A percentile compares a stretch with the other conserved stretches of the same genome.
phyloP scores from a whole-genome alignment of 2,888 invertebrate genomes.

The Hemicrepidius hirtus region DNA sequence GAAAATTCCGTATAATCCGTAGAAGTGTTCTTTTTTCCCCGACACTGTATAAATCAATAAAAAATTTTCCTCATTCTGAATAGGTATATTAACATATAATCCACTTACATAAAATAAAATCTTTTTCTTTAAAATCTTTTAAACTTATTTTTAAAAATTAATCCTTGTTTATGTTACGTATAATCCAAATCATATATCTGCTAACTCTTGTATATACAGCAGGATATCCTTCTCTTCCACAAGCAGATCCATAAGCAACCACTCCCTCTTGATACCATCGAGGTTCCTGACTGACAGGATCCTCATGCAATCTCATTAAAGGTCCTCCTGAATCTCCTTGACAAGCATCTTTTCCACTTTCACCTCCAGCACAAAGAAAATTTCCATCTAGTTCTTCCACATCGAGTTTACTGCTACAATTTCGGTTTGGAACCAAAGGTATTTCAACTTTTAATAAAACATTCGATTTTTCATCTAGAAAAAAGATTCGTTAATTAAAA shows the following conservation, averaged over 20 bases:
- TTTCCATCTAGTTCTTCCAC: background rate
- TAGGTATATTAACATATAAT: too few species aligned
- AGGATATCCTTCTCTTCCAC: slow-evolving; percentile 81
- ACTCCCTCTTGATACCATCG: slow-evolving; percentile 77
- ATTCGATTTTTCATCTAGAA: background rate
- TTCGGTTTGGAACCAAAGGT: slow-evolving; percentile 4
- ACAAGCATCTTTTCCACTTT: slow-evolving; percentile 63
- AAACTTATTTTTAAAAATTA: too few species aligned
- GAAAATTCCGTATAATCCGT: too few species aligned
- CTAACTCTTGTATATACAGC: slow-evolving; percentile 78
- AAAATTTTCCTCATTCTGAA: too few species aligned
- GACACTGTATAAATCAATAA: too few species aligned
- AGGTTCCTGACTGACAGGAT: background rate
- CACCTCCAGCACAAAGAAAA: slow-evolving; percentile 30
- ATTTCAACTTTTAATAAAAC: slow-evolving; percentile 11
- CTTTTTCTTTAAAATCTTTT: too few species aligned
- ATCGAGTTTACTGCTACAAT: slow-evolving; percentile 64
- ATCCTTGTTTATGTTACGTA: background rate
- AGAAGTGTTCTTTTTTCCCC: too few species aligned
- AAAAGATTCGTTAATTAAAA: background rate
- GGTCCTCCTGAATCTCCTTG: slow-evolving; percentile 33
- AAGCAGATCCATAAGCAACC: slow-evolving; percentile 81
- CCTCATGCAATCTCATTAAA: slow-evolving; percentile 9
- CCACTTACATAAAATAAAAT: too few species aligned
- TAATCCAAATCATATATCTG: slow-evolving; percentile 22